Conservation (phyloP, 2,888 invertebrate genomes). For the Melanotus villosus region DNA sequence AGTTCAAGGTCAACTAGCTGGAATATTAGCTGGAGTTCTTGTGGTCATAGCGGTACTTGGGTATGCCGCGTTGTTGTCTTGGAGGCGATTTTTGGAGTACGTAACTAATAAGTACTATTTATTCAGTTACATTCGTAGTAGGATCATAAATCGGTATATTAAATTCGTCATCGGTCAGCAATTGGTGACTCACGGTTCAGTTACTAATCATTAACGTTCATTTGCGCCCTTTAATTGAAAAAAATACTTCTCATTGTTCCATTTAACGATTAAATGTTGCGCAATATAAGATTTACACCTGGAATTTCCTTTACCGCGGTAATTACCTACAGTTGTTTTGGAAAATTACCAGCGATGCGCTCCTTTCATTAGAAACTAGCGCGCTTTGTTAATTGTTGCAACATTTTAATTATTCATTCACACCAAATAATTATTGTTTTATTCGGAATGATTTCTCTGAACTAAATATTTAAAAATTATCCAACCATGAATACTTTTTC, state of each 20-base stretch:
- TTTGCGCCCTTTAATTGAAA: not conserved
- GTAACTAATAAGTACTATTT: no score
- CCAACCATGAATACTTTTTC: no score
- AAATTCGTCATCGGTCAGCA: not conserved
- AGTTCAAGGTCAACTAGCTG: conserved; percentile 52
- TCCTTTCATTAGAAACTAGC: no score
- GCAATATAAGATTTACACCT: not conserved
- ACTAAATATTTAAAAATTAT: no score
- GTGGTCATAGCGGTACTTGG: conserved; percentile 61
- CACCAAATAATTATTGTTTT: no score
- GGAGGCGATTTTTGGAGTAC: conserved; percentile 67
- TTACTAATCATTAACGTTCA: not conserved
- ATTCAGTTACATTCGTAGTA: no score
- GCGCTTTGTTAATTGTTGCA: no score
- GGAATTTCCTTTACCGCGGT: no score
- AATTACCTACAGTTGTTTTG: no score
- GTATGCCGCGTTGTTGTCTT: conserved; percentile 65
- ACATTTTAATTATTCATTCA: no score
- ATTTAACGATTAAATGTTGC: not conserved
- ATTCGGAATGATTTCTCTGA: no score
- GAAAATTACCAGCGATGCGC: no score
- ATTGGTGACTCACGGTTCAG: not conserved
- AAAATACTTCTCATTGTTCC: not conserved
- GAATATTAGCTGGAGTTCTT: conserved; percentile 57
- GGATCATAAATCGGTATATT: not conserved